phyloP scores from a whole-genome alignment of 2,888 invertebrate species.

The Ommatoiulus sabulosus region DNA sequence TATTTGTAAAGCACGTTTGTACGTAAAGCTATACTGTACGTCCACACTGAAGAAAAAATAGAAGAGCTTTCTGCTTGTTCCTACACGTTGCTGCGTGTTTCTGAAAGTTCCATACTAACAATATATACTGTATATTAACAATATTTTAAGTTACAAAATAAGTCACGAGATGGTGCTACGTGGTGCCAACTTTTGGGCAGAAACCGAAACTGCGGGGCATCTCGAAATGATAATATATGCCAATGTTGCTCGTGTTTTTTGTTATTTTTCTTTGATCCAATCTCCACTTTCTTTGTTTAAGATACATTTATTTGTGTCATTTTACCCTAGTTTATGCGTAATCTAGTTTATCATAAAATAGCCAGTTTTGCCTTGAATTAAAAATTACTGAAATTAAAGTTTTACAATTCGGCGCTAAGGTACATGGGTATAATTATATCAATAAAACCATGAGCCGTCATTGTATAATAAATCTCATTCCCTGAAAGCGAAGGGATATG shows the following conservation, averaged over 20 bases:
- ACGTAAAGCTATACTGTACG: too few relatives aligned
- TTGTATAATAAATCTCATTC: too few relatives aligned
- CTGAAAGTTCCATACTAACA: too few relatives aligned
- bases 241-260: neutral
- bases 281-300: neutral
- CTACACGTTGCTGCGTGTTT: too few relatives aligned
- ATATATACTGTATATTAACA: too few relatives aligned
- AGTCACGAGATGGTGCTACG: neutral
- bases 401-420: neutral
- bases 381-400: neutral
- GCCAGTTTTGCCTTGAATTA: neutral
- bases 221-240: neutral
- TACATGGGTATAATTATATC: neutral
- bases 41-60: too few relatives aligned
- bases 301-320: neutral
- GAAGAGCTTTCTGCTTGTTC: too few relatives aligned
- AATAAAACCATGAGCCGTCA: too few relatives aligned
- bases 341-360: neutral
- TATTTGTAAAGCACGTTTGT: too few relatives aligned
- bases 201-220: neutral
- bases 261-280: neutral
- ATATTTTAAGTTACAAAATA: neutral
- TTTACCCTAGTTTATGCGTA: neutral
- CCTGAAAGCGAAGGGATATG: too few relatives aligned
- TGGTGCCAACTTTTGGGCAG: neutral